Percentiles rank a stretch among this genome's conserved stretches.
These are phyloP conservation scores for Sebastes diploproa DNA, from an alignment of 2,797 vertebrate genomes.

Conservation along the genomic window DNA sequence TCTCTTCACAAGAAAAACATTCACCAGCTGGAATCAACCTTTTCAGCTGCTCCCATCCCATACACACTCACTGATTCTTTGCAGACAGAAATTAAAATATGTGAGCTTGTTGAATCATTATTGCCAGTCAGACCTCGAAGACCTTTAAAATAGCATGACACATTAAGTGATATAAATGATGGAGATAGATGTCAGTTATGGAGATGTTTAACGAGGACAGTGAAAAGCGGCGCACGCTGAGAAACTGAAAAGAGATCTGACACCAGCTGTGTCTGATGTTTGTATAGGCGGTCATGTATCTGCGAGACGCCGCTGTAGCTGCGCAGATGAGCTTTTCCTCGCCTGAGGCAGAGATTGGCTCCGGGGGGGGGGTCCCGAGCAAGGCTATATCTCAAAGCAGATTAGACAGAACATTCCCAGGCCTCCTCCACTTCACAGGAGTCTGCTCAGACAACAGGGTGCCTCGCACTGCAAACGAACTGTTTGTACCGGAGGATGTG, in stretches of 20 bases:
- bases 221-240: not conserved
- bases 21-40: not conserved
- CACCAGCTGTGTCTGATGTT: slow-evolving; percentile 60
- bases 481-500: not conserved
- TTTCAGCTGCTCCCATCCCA: not conserved
- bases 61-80: not conserved
- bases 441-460: slow-evolving; percentile 28
- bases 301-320: slow-evolving; percentile 30
- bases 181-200: not conserved
- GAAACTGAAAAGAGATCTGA: slow-evolving; percentile 11
- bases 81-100: not conserved
- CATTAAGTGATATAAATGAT: not conserved
- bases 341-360: slow-evolving; percentile 55
- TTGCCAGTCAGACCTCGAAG: not conserved
- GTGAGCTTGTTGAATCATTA: not conserved
- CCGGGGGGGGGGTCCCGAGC: slow-evolving; percentile 9
- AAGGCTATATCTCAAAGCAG: slow-evolving; percentile 57
- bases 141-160: not conserved
- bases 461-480: slow-evolving; percentile 3
- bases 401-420: slow-evolving; percentile 70
- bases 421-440: slow-evolving; percentile 53
- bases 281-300: slow-evolving; percentile 51
- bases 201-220: not conserved
- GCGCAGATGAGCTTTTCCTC: slow-evolving; percentile 29
- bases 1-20: not conserved